A percentile compares a stretch with the other conserved stretches of the same genome.
phyloP scores from a whole-genome alignment of 2,797 vertebrate species.

The Notolepis coatsorum region DNA sequence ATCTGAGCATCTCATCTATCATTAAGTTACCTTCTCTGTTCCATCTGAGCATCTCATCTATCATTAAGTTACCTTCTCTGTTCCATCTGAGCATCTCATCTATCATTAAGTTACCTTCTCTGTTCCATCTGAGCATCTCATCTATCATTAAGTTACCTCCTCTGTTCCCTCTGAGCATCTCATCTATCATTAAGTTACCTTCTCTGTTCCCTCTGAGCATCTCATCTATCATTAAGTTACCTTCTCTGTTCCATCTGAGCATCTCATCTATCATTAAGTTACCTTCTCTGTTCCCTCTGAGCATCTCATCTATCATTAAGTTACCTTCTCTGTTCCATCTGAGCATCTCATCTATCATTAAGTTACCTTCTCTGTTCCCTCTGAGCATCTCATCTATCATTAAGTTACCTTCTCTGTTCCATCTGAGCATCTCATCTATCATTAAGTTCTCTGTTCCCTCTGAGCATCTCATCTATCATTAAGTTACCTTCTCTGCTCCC shows the following conservation, averaged over 20 bases:
- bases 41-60: constrained; percentile 88
- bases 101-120: constrained; percentile 91
- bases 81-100: constrained; percentile 88
- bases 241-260: constrained; percentile 88
- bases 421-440: constrained; percentile 92
- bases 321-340: constrained; percentile 89
- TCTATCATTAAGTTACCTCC: constrained; percentile 89
- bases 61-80: constrained; percentile 92
- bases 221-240: constrained; percentile 90
- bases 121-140: constrained; percentile 87
- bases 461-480: neutral
- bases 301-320: constrained; percentile 86
- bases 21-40: constrained; percentile 89
- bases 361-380: constrained; percentile 89
- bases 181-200: constrained; percentile 89
- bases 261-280: constrained; percentile 86
- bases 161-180: constrained; percentile 88
- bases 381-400: constrained; percentile 88
- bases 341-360: constrained; percentile 88
- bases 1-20: constrained; percentile 89
- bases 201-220: constrained; percentile 87
- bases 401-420: constrained; percentile 88
- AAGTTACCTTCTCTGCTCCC: constrained; percentile 88
- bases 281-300: constrained; percentile 90
- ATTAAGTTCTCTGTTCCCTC: no score